Evolutionary conservation across 2,113 vertebrate species (phyloP), one percentile per base, ranked within the genome.

Genomic region (Coryphaenoides rupestris): DNA sequence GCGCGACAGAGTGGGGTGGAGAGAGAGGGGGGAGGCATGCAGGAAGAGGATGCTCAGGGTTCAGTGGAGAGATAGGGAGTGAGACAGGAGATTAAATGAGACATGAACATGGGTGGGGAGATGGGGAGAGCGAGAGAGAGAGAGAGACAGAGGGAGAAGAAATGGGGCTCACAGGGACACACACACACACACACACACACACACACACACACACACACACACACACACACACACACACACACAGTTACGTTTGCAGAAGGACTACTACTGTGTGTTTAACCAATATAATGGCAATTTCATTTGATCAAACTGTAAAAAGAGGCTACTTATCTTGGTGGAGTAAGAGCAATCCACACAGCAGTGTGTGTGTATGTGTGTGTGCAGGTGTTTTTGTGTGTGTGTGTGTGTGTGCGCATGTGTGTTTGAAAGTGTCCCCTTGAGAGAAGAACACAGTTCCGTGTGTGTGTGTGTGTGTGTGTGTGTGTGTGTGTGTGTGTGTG

Each of bases 391-490:
- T 40, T 13, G 9, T 40, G 33, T 16, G 55, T 23, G 55, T 14
- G 5, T 57, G 60, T 62, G 46, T 3, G 59, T 47, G 45, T 60
- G 22, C 2, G 14, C 17, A 19, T 9, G 13, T 40, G 33, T 6
- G 33, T 40, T 40, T 40, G 33, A 7, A 10, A 12, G 33, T 40
- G 33, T 40, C 33, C 33, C 33, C 4, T 12, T 40, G 33, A 40
- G 33, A 1, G 9, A 40, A 12, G 33, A 40, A 40, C 33, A 40
- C 33, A 40, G 33, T 12, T 40, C 33, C 33, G 9, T 40, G 9
- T 40, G 33, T 10, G 33, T 13, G 78, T 85, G 80, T 70, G 80
- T 70, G 86, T 77, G 56, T 26, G 24, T 26, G 3, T 40, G 33
- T 40, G 33, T 40, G 33, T 40, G 33, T 12, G 33, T 40, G 33